Evolutionary conservation across 2,113 vertebrate genomes (phyloP).

Genomic region (Marcusenius ussheri): DNA sequence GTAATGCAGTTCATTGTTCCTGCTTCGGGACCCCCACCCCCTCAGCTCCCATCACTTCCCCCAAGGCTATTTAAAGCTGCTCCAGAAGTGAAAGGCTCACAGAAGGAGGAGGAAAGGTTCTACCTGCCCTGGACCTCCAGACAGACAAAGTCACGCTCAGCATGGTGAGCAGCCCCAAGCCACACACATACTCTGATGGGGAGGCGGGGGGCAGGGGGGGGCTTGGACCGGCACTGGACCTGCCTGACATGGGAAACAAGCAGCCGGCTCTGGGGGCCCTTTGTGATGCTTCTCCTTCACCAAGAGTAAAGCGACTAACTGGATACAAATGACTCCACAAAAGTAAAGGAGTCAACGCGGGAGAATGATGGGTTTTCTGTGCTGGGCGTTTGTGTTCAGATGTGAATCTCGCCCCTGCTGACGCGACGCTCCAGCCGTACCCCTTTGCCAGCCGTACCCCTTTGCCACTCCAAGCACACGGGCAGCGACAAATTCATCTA

Average conservation of each 20-base stretch:
- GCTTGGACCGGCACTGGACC: too few species aligned
- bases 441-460: too few species aligned
- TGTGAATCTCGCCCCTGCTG: not conserved
- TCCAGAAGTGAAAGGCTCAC: not conserved
- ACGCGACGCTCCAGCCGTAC: not conserved
- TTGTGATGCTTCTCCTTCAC: not conserved
- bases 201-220: too few species aligned
- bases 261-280: not conserved
- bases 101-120: not conserved
- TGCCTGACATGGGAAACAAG: not conserved
- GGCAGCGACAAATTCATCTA: not conserved
- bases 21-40: not conserved
- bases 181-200: not conserved
- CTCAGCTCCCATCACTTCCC: not conserved
- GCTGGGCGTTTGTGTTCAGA: not conserved
- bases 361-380: not conserved
- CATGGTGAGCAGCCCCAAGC: not conserved
- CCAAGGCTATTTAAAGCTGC: not conserved
- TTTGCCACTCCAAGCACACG: not conserved
- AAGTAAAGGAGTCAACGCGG: not conserved
- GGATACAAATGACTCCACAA: not conserved
- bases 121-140: not conserved
- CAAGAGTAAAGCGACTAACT: not conserved
- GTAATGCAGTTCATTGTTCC: not conserved
- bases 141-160: not conserved